Base-by-base conservation (phyloP, 2,797 vertebrate genomes). In the Melanotaenia boesemani region DNA sequence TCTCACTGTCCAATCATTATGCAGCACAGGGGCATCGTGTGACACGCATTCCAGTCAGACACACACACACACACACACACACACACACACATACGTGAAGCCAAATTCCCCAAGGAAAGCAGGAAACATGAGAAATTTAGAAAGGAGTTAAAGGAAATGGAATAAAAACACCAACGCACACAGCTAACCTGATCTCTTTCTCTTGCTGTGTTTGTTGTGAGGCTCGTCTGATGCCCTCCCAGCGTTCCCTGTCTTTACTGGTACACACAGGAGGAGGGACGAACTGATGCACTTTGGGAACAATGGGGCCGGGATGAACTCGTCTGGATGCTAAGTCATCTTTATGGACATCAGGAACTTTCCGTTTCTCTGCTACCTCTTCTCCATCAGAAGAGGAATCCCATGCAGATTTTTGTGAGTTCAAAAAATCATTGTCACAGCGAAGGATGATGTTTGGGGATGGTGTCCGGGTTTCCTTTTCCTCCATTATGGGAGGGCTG, bases 291-390 rank as follows among this genome's bases (percentile, higher is more conserved):
- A 88, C 91, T 4, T 60, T 92, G 69, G 93, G 79, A 70, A 84
- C 76, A 0, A 64, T 30, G 0, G 89, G 63, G 52, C 82, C 80
- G 4, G 85, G 92, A 18, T 77, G 85, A 10, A 87, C 92, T 63
- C 91, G 91, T 30, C 95, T 87, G 60, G 94, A 94, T 0, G 98
- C 98, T 80, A 99, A 94, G 81, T 99, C 98, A 46, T 99, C 98
- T 87, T 91, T 96, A 70, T 91, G 95, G 55, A 98, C 94, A 76
- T 99, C 97, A 0, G 97, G 98, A 70, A 97, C 68, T 80, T 91
- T 95, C 59, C 65, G 82, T 0, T 56, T 85, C 50, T 93, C 94
- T 39, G 94, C 94, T 16, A 94, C 91, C 7, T 92, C 92, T 30
- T 94, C 94, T 1, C 83, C 92, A 0, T 93, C 90, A 0, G 95